phyloP scores from a whole-genome alignment of 1,140 invertebrate species.

The Ptiloglossa arizonensis region DNA sequence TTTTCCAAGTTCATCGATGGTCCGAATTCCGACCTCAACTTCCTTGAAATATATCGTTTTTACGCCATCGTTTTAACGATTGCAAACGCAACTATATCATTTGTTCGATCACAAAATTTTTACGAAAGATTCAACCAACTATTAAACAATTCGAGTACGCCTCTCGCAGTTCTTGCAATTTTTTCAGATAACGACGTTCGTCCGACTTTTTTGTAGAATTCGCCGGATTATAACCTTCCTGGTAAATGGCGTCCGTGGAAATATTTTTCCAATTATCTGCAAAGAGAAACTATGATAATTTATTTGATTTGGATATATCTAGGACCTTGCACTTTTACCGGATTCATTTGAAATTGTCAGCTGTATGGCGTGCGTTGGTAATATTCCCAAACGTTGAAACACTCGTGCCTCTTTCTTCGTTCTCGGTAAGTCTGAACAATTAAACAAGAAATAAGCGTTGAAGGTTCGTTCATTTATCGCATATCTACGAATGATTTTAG shows the following conservation, averaged over 20 bases:
- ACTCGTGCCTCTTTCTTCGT: conserved; percentile 77
- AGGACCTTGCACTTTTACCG: neutral
- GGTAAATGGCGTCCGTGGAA: neutral
- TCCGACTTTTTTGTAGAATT: conserved; percentile 10
- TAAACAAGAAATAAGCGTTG: neutral
- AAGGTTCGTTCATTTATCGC: no score
- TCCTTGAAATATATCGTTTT: conserved; percentile 58
- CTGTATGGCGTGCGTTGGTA: conserved; percentile 82
- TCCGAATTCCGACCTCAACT: conserved; percentile 62
- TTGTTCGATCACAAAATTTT: neutral
- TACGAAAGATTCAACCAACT: conserved; percentile 45
- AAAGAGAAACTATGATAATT: neutral
- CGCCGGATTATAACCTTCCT: neutral
- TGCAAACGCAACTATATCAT: neutral
- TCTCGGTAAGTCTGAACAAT: conserved; percentile 74
- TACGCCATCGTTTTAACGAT: neutral
- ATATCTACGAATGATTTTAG: neutral
- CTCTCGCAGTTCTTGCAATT: conserved; percentile 58
- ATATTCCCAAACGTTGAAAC: conserved; percentile 77
- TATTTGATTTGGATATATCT: neutral
- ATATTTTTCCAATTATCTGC: conserved; percentile 16
- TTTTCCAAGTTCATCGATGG: conserved; percentile 65
- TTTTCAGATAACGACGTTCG: conserved; percentile 46
- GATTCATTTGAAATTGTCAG: conserved; percentile 62
- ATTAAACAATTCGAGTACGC: conserved; percentile 64